phyloP scores from a whole-genome alignment of 1,140 invertebrate genomes.

The Lordiphosa collinella region DNA sequence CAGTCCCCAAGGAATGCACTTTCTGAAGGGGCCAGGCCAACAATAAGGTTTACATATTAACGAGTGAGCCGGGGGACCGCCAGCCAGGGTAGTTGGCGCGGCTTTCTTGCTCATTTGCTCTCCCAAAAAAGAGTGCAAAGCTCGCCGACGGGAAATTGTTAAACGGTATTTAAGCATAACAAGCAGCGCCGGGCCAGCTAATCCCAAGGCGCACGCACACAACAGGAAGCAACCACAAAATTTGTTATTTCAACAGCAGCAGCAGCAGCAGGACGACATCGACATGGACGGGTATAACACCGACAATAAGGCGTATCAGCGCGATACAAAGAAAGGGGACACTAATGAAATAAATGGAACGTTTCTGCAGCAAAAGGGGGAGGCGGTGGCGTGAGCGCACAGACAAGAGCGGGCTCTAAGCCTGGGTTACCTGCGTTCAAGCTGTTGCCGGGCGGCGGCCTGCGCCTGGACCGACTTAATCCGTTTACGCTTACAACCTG shows the following conservation, averaged over 20 bases:
- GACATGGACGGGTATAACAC: conserved; percentile 46
- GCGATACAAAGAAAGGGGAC: conserved; percentile 28
- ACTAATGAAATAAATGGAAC: conserved; percentile 59
- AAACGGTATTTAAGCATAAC: conserved; percentile 72
- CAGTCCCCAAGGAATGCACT: conserved; percentile 44
- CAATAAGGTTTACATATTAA: conserved; percentile 12
- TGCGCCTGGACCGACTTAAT: conserved; percentile 5
- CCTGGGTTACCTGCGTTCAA: conserved; percentile 1
- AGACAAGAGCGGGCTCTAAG: neutral
- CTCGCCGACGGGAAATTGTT: conserved; percentile 66
- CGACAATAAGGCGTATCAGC: conserved; percentile 57
- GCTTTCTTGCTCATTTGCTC: conserved; percentile 38
- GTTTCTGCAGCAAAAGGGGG: conserved; percentile 8
- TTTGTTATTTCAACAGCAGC: conserved; percentile 69
- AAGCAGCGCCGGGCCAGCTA: conserved; percentile 41
- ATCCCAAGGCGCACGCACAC: conserved; percentile 68
- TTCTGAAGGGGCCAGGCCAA: conserved; percentile 16
- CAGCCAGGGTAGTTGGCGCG: conserved; percentile 30
- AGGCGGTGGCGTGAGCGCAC: conserved; percentile 6
- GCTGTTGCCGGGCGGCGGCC: conserved; percentile 1
- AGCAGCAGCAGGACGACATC: conserved; percentile 17
- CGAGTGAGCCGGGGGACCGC: conserved; percentile 8
- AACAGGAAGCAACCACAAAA: conserved; percentile 75
- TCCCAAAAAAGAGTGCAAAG: conserved; percentile 29
- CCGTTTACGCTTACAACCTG: conserved; percentile 44